These are phyloP conservation scores for Phenganax marumi DNA, from an alignment of 92 coral and sea anemone genomes.

Conservation along the genomic window DNA sequence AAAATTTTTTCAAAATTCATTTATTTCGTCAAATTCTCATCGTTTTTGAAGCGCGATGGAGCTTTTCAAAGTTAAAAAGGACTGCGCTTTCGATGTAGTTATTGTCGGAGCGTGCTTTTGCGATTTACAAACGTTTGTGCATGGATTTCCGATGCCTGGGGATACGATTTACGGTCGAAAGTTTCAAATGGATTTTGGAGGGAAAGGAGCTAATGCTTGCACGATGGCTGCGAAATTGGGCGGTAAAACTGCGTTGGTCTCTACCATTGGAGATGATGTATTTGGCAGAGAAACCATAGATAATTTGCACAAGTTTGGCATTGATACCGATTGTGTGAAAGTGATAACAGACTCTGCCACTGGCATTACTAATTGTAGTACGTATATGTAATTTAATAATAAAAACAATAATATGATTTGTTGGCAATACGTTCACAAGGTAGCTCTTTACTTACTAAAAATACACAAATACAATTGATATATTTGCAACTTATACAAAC, in stretches of 20 bases:
- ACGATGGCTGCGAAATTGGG: slow-evolving; percentile 96
- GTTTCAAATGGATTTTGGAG: slow-evolving; percentile 83
- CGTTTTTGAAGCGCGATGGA: neutral
- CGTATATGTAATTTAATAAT: neutral
- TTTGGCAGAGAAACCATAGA: slow-evolving; percentile 76
- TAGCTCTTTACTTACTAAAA: too few species aligned
- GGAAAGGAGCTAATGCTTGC: slow-evolving; percentile 90
- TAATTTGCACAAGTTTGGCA: slow-evolving; percentile 74
- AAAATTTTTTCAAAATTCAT: neutral
- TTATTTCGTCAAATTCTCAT: neutral
- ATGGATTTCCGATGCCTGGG: slow-evolving; percentile 67
- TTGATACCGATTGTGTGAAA: slow-evolving; percentile 73
- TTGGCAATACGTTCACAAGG: too few species aligned
- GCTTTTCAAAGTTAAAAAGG: slow-evolving; percentile 16
- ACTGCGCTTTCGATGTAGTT: slow-evolving; percentile 57
- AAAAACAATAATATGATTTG: too few species aligned
- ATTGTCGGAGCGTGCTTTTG: slow-evolving; percentile 88
- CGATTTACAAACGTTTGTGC: slow-evolving; percentile 82
- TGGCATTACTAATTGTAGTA: slow-evolving; percentile 81
- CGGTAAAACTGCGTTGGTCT: slow-evolving; percentile 76
- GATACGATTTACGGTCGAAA: slow-evolving; percentile 78
- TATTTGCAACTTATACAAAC: too few species aligned
- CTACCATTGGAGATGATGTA: slow-evolving; percentile 75
- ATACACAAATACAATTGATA: too few species aligned
- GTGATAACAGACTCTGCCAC: slow-evolving; percentile 67